Base-by-base conservation (phyloP, 2,888 invertebrate genomes). In the Luffia ferchaultella region DNA sequence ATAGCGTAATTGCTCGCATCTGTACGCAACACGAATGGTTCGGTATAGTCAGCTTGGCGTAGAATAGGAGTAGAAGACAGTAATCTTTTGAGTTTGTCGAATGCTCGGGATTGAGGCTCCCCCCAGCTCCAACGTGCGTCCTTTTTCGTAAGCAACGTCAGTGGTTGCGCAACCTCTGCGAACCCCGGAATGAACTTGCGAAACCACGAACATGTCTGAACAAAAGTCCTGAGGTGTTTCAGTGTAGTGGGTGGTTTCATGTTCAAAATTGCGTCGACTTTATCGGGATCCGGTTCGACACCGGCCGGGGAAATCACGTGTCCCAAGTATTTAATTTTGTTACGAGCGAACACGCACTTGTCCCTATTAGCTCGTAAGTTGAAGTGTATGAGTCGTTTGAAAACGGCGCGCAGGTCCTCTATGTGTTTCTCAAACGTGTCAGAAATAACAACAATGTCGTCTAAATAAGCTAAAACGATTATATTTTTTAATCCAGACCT, bases 81-180 rank as follows among this genome's bases (percentile, higher is more conserved):
- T 5, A 53, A 18, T 9, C 18, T 44, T 46, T 59, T 60, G 15
- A 59, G 41, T 5, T 45, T 20, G n/a, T 52, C 17, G 48, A 60
- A 58, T 1, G 57, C 50, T 48, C 54, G 16, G 1, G 1, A 12
- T 46, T 62, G 60, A 1, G 55, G 58, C 2, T 20, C 2, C 1
- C 18, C 52, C 65, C 65, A 66, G 2, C 17, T 20, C 63, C 67
- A 67, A 0, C 45, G 0, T n/a, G 56, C 45, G 2, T 50, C 54
- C 40, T 71, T 68, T 9, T 54, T 59, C 15, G 63, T 63, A 0
- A 68, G 50, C 1, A 47, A 18, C 0, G 63, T 65, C 2, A 61
- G 51, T 1, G 68, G 67, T 47, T 64, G 50, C 0, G 64, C 59
- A 0, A 66, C 54, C n/a, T 54, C 19, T 0, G 61, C 40, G 19